Base-by-base conservation (phyloP, 2,797 vertebrate genomes). In the Pipistrellus pipistrellus region DNA sequence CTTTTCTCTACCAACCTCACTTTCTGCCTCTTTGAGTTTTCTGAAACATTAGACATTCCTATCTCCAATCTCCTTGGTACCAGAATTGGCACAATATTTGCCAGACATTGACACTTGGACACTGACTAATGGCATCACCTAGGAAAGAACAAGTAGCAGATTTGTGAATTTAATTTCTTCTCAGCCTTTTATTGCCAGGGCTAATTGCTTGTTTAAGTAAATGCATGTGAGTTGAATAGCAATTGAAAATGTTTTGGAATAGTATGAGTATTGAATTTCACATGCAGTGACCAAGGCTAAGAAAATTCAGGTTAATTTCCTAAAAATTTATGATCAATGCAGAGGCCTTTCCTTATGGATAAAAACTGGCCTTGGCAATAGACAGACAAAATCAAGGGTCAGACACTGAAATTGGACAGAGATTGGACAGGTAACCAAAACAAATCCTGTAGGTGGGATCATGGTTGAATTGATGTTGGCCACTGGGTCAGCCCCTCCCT, bases 121-220 rank as follows among this genome's bases (percentile, higher is more conserved):
- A 88, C 48, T 90, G 94, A 96, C 88, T 89, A 96, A 96, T 91
- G 69, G 85, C 62, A 62, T 81, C 81, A 68, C 82, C 85, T 55
- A 55, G 81, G 55, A 62, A 93, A 46, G 91, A 91, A 89, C 85
- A 95, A 96, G 90, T 92, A 46, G 94, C 55, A 88, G 84, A 88
- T 92, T 91, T 46, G 48, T 89, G 93, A 91, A 88, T 85, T 95
- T 96, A 92, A 91, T 96, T 96, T 91, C 73, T 94, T 90, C 93
- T 83, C 84, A 76, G 88, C 41, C 48, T 93, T 77, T 93, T 95
- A 76, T 71, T 88, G 91, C 81, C 91, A 96, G 93, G 75, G 94
- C 90, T 96, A 96, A 96, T 97, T 95, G 92, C 96, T 92, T 87
- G 77, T 95, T 97, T 97, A 96, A 97, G 90, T 96, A 94, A 96